Percentiles rank a stretch among this genome's conserved stretches.
Evolutionary conservation across 2,888 invertebrate species (phyloP).

Genomic region (Leptogaster cylindrica): DNA sequence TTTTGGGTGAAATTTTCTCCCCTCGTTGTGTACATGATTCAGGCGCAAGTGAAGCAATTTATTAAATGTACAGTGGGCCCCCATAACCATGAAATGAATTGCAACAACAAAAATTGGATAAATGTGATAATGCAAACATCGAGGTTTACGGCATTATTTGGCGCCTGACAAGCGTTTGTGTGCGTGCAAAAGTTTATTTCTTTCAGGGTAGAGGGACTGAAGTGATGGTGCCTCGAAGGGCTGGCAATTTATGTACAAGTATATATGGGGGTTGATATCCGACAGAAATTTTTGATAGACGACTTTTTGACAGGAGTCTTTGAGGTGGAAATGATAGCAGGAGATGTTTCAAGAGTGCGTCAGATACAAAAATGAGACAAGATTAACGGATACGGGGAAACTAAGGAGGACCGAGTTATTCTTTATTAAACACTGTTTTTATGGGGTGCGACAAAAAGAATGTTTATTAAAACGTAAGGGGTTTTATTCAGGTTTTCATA

Average conservation of each 20-base stretch:
- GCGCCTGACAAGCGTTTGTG: conserved; percentile 28
- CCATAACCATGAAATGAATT: conserved; percentile 14
- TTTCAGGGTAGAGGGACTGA: neutral
- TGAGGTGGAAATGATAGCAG: conserved; percentile 17
- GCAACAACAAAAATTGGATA: conserved; percentile 28
- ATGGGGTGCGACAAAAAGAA: no score
- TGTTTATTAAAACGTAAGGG: no score
- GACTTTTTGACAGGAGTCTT: no score
- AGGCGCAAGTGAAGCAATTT: conserved; percentile 30
- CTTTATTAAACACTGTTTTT: no score
- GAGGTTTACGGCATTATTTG: conserved; percentile 26
- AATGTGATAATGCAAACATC: conserved; percentile 36
- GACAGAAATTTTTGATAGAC: no score
- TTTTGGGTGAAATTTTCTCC: conserved; percentile 10
- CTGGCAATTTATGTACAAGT: no score
- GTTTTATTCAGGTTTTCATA: no score
- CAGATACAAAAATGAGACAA: conserved; percentile 22
- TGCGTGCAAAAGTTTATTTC: neutral
- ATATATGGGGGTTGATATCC: no score
- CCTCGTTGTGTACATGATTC: neutral
- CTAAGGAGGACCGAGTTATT: no score
- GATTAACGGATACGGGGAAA: neutral
- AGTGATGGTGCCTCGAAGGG: neutral
- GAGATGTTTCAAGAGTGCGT: conserved; percentile 19
- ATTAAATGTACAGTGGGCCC: conserved; percentile 25